Evolutionary conservation across 2,797 vertebrate species (phyloP).

Genomic region (Glossophaga mutica): DNA sequence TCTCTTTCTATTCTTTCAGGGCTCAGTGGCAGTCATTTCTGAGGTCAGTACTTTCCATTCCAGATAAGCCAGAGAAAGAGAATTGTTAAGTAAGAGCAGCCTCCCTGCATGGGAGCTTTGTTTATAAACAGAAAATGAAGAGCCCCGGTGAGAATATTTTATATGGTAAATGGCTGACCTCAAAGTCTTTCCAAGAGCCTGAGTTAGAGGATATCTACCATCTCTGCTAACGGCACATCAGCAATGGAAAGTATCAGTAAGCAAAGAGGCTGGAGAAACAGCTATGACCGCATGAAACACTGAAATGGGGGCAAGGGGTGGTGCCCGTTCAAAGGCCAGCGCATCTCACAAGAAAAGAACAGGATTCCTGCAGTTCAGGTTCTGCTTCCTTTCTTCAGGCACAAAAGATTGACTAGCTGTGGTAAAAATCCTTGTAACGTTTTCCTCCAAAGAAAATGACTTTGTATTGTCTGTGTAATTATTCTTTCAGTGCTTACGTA

Average conservation of each 20-base stretch:
- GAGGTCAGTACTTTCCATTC: slow-evolving; percentile 60
- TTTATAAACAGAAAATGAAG: slow-evolving; percentile 39
- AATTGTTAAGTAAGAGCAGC: neutral
- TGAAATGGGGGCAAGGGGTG: neutral
- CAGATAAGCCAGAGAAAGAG: slow-evolving; percentile 47
- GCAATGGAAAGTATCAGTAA: neutral
- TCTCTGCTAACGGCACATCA: neutral
- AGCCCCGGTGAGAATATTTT: neutral
- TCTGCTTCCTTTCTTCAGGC: neutral
- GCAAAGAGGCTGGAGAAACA: neutral
- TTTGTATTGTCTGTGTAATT: neutral
- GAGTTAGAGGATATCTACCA: neutral
- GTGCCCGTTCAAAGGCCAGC: neutral
- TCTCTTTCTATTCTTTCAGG: neutral
- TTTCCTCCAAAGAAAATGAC: neutral
- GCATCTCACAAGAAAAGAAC: neutral
- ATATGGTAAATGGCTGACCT: neutral
- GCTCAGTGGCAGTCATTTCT: neutral
- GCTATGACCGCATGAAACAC: neutral
- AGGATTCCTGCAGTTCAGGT: neutral
- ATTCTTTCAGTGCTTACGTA: neutral
- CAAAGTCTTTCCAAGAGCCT: neutral
- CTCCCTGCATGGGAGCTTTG: neutral
- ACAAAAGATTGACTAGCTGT: neutral
- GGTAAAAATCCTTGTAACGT: neutral